These are phyloP conservation scores for Montifringilla adamsi DNA, from an alignment of 2,113 vertebrate species.

Conservation along the genomic window DNA sequence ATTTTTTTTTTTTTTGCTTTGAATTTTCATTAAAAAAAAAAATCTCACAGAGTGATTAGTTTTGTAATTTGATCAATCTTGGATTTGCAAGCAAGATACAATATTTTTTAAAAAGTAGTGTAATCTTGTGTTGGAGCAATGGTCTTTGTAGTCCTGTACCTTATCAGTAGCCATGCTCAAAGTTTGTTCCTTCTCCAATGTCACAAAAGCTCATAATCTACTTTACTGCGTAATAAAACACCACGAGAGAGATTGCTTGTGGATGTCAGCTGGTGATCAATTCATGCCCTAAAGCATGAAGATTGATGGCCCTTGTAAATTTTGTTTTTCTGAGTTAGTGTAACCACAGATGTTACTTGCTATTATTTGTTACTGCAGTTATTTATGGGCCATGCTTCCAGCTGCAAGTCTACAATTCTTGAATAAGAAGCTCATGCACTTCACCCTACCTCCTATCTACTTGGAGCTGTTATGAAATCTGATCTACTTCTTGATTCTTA, in stretches of 20 bases:
- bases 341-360: not conserved
- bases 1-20: not conserved
- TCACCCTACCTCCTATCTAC: not conserved
- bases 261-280: not conserved
- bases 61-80: not conserved
- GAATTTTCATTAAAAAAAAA: not conserved
- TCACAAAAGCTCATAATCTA: not conserved
- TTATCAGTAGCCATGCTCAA: not conserved
- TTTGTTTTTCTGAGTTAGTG: not conserved
- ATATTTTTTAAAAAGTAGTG: not conserved
- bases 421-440: not conserved
- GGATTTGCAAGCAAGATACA: not conserved
- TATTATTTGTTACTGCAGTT: not conserved
- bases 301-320: not conserved
- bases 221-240: not conserved
- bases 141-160: not conserved
- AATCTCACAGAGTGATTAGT: not conserved
- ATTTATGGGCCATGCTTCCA: not conserved
- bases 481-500: not conserved
- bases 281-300: not conserved
- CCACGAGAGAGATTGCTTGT: not conserved
- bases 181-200: not conserved
- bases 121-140: not conserved
- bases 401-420: not conserved
- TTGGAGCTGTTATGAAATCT: not conserved